Evolutionary conservation across 2,113 vertebrate genomes (phyloP).

Genomic region (Chionomys nivalis): DNA sequence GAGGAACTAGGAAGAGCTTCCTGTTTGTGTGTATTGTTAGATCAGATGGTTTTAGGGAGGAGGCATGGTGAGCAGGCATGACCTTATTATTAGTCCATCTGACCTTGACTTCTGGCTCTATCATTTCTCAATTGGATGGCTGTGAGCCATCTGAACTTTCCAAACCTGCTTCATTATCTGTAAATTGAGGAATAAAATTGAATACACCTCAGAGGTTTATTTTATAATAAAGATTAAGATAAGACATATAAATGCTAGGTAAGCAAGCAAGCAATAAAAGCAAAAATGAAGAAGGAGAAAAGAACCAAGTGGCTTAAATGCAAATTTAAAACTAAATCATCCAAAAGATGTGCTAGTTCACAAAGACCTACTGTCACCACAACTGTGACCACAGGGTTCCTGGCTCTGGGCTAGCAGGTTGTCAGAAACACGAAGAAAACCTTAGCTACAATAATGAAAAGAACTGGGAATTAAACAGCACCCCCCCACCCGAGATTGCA

Average conservation of each 20-base stretch:
- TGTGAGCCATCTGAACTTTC: not conserved
- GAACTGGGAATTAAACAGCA: not conserved
- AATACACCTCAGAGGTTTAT: not conserved
- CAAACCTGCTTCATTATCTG: not conserved
- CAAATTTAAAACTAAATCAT: not conserved
- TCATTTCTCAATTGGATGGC: not conserved
- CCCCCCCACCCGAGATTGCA: not conserved
- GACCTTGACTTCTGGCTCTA: not conserved
- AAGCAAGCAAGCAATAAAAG: slow-evolving; percentile 16
- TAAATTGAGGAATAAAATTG: slow-evolving; percentile 23
- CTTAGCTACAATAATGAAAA: not conserved
- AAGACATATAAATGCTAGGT: not conserved
- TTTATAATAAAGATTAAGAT: slow-evolving; percentile 24
- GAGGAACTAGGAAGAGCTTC: not conserved
- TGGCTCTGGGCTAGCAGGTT: not conserved
- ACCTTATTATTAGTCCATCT: not conserved
- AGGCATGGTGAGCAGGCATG: not conserved
- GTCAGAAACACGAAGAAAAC: not conserved
- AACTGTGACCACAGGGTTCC: not conserved
- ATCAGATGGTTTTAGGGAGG: not conserved
- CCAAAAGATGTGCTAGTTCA: not conserved
- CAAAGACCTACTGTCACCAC: not conserved
- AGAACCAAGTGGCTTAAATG: not conserved
- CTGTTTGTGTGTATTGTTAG: not conserved
- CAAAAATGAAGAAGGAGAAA: not conserved